Conservation (phyloP, 2,797 vertebrate genomes). For the Sebastes minor region DNA sequence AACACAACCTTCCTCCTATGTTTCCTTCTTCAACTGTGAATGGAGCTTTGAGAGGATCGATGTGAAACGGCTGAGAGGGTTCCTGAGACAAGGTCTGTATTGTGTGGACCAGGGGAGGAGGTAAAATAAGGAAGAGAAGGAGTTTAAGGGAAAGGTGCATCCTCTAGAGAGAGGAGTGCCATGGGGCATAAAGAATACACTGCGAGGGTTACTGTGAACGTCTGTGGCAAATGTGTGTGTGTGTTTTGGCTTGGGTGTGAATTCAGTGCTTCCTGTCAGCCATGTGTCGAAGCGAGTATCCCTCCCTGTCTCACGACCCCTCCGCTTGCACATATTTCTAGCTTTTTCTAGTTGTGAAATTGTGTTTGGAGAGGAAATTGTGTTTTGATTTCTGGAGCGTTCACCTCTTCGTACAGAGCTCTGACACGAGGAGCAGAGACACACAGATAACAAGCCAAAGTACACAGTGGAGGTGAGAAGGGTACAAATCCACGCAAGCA, state of each 20-base stretch:
- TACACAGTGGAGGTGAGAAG: neutral
- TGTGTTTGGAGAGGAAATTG: neutral
- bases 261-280: too few species aligned
- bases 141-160: conserved; percentile 17
- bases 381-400: conserved; percentile 14
- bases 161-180: conserved; percentile 36
- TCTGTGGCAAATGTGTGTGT: neutral
- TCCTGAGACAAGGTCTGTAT: conserved; percentile 47
- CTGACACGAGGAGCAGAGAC: neutral
- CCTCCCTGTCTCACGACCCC: neutral
- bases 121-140: conserved; percentile 11
- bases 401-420: conserved; percentile 18
- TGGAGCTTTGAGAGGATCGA: conserved; percentile 33
- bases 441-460: conserved; percentile 4
- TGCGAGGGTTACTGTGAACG: conserved; percentile 2
- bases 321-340: neutral
- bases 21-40: conserved; percentile 49
- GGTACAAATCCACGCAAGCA: neutral
- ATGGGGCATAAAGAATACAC: conserved; percentile 23
- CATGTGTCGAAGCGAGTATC: too few species aligned
- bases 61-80: conserved; percentile 17
- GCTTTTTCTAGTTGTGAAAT: conserved; percentile 11
- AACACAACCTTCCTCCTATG: conserved; percentile 43
- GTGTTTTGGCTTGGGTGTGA: too few species aligned
- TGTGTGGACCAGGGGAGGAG: conserved; percentile 43